Percentiles rank a stretch among this genome's conserved stretches.
Evolutionary conservation across 2,797 vertebrate species (phyloP).

Genomic region (Melanotaenia trifasciata): DNA sequence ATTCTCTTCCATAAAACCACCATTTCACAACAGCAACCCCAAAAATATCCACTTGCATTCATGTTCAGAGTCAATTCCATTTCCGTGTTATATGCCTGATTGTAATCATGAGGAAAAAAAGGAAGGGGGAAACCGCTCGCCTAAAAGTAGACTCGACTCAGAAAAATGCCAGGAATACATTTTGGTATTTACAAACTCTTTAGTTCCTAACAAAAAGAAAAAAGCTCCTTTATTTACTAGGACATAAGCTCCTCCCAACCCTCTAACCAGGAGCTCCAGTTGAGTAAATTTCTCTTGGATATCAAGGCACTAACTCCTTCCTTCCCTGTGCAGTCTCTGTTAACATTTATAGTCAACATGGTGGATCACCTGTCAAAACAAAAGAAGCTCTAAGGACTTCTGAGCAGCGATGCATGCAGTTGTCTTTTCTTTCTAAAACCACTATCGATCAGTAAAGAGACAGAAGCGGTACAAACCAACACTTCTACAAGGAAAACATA

Average conservation of each 20-base stretch:
- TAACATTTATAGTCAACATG: conserved; percentile 42
- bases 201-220: neutral
- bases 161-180: neutral
- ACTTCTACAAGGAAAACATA: neutral
- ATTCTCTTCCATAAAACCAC: conserved; percentile 26
- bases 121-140: neutral
- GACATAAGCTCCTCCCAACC: neutral
- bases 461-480: conserved; percentile 1
- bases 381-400: neutral
- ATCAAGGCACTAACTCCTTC: conserved; percentile 35
- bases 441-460: conserved; percentile 4
- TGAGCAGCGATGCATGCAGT: neutral
- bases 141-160: neutral
- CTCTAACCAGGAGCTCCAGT: neutral
- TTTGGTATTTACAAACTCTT: conserved; percentile 1
- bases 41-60: conserved; percentile 26
- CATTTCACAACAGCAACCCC: conserved; percentile 17
- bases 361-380: conserved; percentile 42
- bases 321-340: conserved; percentile 22
- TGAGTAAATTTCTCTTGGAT: conserved; percentile 35
- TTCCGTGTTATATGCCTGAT: conserved; percentile 1
- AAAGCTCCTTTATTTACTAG: neutral
- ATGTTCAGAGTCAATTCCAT: conserved; percentile 17
- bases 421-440: neutral
- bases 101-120: neutral